Percentiles rank a stretch among this genome's conserved stretches.
Evolutionary conservation across 2,113 vertebrate genomes (phyloP).

Genomic region (Scatophagus argus): DNA sequence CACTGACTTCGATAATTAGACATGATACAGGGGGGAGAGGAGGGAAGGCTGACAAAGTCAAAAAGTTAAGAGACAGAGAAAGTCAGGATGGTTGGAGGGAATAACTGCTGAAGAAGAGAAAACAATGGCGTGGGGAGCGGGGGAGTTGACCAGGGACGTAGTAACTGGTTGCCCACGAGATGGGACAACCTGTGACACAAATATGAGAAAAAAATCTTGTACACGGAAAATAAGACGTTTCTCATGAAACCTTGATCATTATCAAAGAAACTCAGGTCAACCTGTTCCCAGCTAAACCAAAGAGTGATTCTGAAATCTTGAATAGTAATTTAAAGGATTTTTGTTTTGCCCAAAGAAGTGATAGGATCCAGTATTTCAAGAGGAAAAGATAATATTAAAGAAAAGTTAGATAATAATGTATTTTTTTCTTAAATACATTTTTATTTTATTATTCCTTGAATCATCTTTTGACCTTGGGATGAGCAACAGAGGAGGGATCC

Average conservation of each 20-base stretch:
- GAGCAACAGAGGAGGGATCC: neutral
- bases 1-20: constrained; percentile 76
- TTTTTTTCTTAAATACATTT: no score
- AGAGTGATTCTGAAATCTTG: neutral
- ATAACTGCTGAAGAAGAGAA: neutral
- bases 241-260: neutral
- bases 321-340: neutral
- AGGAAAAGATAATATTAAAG: neutral
- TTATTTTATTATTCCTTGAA: neutral
- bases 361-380: neutral
- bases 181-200: neutral
- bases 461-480: neutral
- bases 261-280: constrained; percentile 4
- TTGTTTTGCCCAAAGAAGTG: neutral
- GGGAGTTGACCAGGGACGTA: neutral
- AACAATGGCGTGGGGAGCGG: neutral
- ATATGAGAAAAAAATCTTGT: neutral
- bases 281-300: neutral
- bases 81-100: constrained; percentile 38
- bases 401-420: no score
- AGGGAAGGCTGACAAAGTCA: constrained; percentile 67
- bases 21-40: constrained; percentile 59
- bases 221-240: neutral
- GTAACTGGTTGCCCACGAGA: neutral
- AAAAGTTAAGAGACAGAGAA: constrained; percentile 63